Evolutionary conservation across 2,888 invertebrate species (phyloP).

Genomic region (Hypena proboscidalis): DNA sequence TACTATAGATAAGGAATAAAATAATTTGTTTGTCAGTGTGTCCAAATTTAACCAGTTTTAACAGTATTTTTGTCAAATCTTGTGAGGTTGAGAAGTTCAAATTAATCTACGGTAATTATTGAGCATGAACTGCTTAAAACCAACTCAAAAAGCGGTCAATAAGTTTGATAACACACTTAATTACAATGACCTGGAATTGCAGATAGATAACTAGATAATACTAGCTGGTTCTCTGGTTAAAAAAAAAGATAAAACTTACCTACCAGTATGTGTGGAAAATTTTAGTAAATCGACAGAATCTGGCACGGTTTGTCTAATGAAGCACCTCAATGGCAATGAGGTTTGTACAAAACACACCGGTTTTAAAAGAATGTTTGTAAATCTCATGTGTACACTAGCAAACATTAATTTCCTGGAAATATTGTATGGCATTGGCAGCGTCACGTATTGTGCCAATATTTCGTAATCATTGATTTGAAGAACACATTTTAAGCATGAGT

Average conservation of each 20-base stretch:
- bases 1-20: constrained; percentile 30
- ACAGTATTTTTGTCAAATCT: constrained; percentile 27
- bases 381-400: no score
- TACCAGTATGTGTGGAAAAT: no score
- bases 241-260: neutral
- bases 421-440: no score
- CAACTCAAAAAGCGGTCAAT: neutral
- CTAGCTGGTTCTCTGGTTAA: neutral
- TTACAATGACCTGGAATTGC: neutral
- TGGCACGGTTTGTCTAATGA: no score
- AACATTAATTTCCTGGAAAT: no score
- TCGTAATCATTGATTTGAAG: no score
- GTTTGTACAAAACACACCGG: constrained; percentile 25
- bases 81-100: constrained; percentile 35
- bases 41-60: constrained; percentile 30
- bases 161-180: constrained; percentile 1
- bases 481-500: no score
- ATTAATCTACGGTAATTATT: constrained; percentile 6
- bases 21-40: constrained; percentile 10
- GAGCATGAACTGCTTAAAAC: constrained; percentile 29
- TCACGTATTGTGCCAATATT: no score
- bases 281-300: no score
- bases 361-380: constrained; percentile 25
- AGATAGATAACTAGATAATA: neutral
- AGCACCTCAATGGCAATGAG: no score